Conservation (phyloP, 1,140 invertebrate species). For the Muscidifurax raptorellus region DNA sequence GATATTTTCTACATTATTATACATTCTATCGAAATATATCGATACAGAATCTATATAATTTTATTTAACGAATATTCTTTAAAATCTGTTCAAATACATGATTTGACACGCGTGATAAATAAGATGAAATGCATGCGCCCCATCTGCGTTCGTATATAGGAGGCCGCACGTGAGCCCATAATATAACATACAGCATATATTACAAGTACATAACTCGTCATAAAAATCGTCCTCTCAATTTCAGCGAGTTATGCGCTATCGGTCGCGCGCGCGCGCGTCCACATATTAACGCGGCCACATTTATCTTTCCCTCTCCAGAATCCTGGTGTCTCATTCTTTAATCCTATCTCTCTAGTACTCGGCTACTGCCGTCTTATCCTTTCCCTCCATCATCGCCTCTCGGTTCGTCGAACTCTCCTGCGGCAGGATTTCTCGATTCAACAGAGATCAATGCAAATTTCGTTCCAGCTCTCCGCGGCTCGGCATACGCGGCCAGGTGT, state of each 20-base stretch:
- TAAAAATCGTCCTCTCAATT: background rate
- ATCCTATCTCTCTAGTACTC: conserved; percentile 14
- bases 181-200: background rate
- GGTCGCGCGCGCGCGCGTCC: background rate
- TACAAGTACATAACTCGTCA: background rate
- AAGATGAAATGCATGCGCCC: no score
- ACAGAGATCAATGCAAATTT: conserved; percentile 29
- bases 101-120: no score
- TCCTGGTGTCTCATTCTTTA: conserved; percentile 14
- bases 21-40: no score
- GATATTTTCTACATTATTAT: no score
- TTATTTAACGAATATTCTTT: no score
- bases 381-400: conserved; percentile 1
- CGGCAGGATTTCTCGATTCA: conserved; percentile 25
- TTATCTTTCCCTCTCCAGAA: background rate
- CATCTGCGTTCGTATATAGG: no score
- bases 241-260: background rate
- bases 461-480: background rate
- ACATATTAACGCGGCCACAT: background rate
- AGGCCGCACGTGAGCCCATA: background rate
- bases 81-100: no score
- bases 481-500: background rate
- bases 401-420: conserved; percentile 46
- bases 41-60: no score
- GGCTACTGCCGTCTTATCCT: background rate